Base-by-base conservation (phyloP, 1,140 invertebrate species). In the Aleiodes sp. region DNA sequence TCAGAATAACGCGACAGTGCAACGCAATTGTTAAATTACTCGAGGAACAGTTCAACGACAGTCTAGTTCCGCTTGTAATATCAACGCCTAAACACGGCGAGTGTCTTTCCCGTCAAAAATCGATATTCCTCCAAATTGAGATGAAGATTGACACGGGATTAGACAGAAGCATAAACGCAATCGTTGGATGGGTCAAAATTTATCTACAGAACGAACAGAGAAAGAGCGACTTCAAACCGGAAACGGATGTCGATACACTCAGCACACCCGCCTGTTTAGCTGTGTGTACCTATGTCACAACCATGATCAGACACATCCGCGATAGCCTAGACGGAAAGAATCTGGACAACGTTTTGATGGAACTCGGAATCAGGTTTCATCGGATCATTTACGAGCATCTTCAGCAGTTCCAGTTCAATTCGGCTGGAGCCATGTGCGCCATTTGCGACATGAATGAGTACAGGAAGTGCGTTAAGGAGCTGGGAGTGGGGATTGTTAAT, bases 391-490 rank as follows among this genome's bases (percentile, higher is more conserved):
- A 96, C 78, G 96, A 98, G 75, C 98, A 99, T 86, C 87, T 99
- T 39, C 92, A 95, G 73, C 94, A 96, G 76, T 99, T 96, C 88
- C 94, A 96, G 78, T 99, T 98, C 79, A 98, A 96, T 87, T 95
- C 94, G 16, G 92, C 96, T 68, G 98, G 96, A 65, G 97, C 96
- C 2, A 98, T 99, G 94, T 93, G 96, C 82, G 95, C 95, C 1
- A 98, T 99, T 71, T 99, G 96, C 87, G 98, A 99, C 88, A 94
- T 99, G 62, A 98, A 98, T 80, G 98, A 99, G 82, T 94, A 94
- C 82, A 88, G 96, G 29, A 96, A 92, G 81, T 95, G 92, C 87
- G 91, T 93, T 8, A 90, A 92, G 74, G 87, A 90, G 75, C 89
- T 95, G 77, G 88, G 92, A 67, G 89, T 94, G 29, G 88, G 92